These are phyloP conservation scores for Slavum lentiscoides DNA, from an alignment of 2,888 invertebrate species.

Conservation along the genomic window DNA sequence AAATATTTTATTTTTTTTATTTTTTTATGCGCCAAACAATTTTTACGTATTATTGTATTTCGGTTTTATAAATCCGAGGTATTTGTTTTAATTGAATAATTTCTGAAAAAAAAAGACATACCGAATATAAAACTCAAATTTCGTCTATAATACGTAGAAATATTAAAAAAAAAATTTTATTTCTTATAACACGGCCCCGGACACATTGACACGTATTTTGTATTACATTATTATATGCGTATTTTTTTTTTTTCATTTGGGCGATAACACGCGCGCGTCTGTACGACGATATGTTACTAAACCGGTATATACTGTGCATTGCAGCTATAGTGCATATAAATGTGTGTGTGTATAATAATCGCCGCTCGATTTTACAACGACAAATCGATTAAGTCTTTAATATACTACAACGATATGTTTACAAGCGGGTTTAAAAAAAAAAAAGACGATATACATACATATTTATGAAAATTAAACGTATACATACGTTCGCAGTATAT, in stretches of 20 bases:
- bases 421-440: background rate
- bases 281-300: background rate
- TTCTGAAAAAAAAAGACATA: too few species aligned
- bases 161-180: too few species aligned
- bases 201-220: conserved; percentile 18
- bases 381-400: conserved; percentile 32
- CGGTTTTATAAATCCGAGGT: too few species aligned
- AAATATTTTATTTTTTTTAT: too few species aligned
- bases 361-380: conserved; percentile 26
- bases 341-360: background rate
- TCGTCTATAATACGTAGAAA: too few species aligned
- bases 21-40: too few species aligned
- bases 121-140: too few species aligned
- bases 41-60: too few species aligned
- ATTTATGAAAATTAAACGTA: background rate
- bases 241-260: background rate
- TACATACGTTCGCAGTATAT: background rate
- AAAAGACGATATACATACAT: background rate
- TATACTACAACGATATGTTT: background rate
- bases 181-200: background rate
- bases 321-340: too few species aligned
- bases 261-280: background rate
- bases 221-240: background rate
- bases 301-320: background rate
- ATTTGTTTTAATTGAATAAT: too few species aligned